These are phyloP conservation scores for Invenusta paracnida DNA, from an alignment of 2,888 invertebrate species.

Conservation along the genomic window DNA sequence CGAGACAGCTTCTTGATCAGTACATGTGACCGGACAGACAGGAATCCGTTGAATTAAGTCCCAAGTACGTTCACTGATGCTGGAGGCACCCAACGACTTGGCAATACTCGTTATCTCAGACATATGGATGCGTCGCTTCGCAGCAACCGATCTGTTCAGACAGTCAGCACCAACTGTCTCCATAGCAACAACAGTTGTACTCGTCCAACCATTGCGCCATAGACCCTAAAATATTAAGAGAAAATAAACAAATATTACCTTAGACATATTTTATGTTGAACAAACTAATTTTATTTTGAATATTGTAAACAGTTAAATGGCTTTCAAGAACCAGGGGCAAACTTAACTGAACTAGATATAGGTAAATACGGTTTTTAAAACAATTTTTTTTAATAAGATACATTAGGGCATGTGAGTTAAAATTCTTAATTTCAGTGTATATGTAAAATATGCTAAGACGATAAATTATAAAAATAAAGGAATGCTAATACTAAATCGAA, in stretches of 20 bases:
- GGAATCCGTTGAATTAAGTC: slow-evolving; percentile 12
- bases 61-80: slow-evolving; percentile 38
- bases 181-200: slow-evolving; percentile 59
- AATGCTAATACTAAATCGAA: no score
- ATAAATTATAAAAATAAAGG: no score
- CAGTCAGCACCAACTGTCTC: slow-evolving; percentile 63
- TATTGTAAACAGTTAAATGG: no score
- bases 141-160: slow-evolving; percentile 59
- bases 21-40: slow-evolving; percentile 36
- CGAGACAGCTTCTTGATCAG: slow-evolving; percentile 35
- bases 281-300: no score
- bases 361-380: no score
- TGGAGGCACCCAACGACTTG: slow-evolving; percentile 34
- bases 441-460: no score
- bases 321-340: no score
- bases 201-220: background rate
- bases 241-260: background rate
- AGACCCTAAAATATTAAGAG: slow-evolving; percentile 38
- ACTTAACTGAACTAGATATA: no score
- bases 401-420: no score
- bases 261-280: background rate
- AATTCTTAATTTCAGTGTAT: no score
- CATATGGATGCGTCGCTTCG: slow-evolving; percentile 53
- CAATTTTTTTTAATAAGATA: no score
- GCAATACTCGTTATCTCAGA: slow-evolving; percentile 50